Base-by-base conservation (phyloP, 2,797 vertebrate genomes). In the Tokudaia tokunoshimensis region DNA sequence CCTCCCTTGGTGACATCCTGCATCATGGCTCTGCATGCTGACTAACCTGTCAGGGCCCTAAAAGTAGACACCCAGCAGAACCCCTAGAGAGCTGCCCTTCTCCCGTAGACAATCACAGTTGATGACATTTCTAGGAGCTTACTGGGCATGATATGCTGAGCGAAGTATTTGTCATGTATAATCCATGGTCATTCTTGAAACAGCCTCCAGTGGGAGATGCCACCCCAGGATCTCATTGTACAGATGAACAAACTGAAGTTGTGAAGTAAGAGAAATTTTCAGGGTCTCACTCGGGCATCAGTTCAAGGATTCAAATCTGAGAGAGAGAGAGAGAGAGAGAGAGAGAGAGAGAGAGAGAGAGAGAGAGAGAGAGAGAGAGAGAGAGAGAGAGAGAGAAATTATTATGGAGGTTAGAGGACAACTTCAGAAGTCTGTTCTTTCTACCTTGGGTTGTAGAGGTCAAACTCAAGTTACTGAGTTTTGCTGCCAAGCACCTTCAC, bases 171-270 rank as follows among this genome's bases (percentile, higher is more conserved):
- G 37, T 57, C 41, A 0, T 14, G 17, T 14, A 9, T 82, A 10
- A 44, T 15, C 11, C 41, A 19, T 14, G 5, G n/a, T 92, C 52
- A 63, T 26, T 65, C 24, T 94, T 44, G 74, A 14, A 22, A 29
- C n/a, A 37, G 0, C 50, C 52, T 55, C 31, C 6, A 57, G 72
- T 22, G 10, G 26, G 29, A 14, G 79, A 82, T 24, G 0, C 14
- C 37, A 0, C 37, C 20, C 1, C 13, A 47, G 3, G 8, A 10
- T 52, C n/a, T 92, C n/a, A 37, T 55, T 75, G 65, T 50, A 75
- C 29, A 93, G n/a, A 29, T 52, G 63, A 52, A 19, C 29, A 82
- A 74, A 79, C 61, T 6, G 82, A 94, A 95, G 11, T 59, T 20
- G 10, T 72, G 6, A 55, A 26, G 31, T 55, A 41, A 82, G 83